These are phyloP conservation scores for Eurois occulta DNA, from an alignment of 2,888 invertebrate species.

Conservation along the genomic window DNA sequence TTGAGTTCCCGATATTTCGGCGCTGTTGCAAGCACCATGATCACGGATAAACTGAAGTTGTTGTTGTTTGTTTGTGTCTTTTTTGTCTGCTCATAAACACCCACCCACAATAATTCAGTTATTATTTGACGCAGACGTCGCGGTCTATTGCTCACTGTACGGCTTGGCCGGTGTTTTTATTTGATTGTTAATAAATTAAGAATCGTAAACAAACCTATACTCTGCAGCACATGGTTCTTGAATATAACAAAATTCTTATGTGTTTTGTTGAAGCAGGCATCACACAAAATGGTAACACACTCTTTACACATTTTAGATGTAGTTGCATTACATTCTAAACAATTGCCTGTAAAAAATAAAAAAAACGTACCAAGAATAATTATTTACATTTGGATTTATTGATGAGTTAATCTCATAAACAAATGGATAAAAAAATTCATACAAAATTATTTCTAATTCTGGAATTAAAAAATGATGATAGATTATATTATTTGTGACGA, in stretches of 20 bases:
- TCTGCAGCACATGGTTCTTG: conserved; percentile 81
- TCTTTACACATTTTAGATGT: conserved; percentile 85
- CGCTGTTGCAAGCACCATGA: too few species aligned
- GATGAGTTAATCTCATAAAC: not conserved
- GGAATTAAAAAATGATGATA: not conserved
- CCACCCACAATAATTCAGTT: not conserved
- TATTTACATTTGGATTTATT: not conserved
- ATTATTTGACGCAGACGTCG: not conserved
- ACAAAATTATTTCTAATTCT: too few species aligned
- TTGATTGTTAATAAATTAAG: not conserved
- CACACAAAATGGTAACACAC: conserved; percentile 82
- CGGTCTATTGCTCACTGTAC: not conserved
- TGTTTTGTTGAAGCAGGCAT: conserved; percentile 83
- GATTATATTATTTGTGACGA: too few species aligned
- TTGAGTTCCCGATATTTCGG: too few species aligned
- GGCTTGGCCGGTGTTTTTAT: not conserved
- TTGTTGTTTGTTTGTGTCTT: too few species aligned
- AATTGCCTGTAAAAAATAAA: conserved; percentile 74
- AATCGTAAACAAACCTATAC: conserved; percentile 72
- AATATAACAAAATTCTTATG: conserved; percentile 87
- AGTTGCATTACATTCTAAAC: conserved; percentile 79
- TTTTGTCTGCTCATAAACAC: too few species aligned
- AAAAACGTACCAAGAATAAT: not conserved
- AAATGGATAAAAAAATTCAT: too few species aligned
- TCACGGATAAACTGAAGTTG: too few species aligned